Base-by-base conservation (phyloP, 1,140 invertebrate genomes). In the Drosophila sechellia region DNA sequence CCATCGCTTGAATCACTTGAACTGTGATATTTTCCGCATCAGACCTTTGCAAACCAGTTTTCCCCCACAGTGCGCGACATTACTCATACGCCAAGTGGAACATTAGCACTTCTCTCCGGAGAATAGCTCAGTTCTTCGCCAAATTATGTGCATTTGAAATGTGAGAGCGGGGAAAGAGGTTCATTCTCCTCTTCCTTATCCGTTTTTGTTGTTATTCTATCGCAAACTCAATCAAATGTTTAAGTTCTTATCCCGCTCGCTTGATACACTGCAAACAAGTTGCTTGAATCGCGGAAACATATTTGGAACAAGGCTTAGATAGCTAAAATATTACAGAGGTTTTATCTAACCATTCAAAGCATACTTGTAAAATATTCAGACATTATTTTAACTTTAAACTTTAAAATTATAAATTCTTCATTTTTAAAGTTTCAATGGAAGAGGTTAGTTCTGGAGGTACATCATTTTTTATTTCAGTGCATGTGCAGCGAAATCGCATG, bases 141-240 rank as follows among this genome's bases (percentile, higher is more conserved):
- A 81, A 87, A 72, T 86, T 81, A 81, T 87, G 78, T 70, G 61
- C 70, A 87, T 87, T 70, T 76, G 43, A 87, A 79, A 79, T 78
- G 70, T 76, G 77, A 53, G 27, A 55, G 59, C 66, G 59, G 63
- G 45, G 25, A 37, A 54, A 58, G 76, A 70, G 76, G 84, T 83
- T 79, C 72, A 89, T 89, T 77, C 66, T 85, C 77, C 66, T 85
- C 50, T 12, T 45, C 53, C 42, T 50, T 53, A 15, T 48, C 43
- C 54, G 34, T 59, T 69, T 40, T 46, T 45, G 25, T 64, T 34
- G 15, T 31, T 15, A 31, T 66, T 79, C 75, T 73, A 77, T 73
- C 79, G 74, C 37, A 53, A 87, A 79, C 68, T 66, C 79, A 87
- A 86, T 86, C 75, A 77, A 87, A 84, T 79, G 72, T 39, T 87